A percentile compares a stretch with the other conserved stretches of the same genome.
Evolutionary conservation across 1,140 invertebrate species (phyloP).

Genomic region (Atta colombica): DNA sequence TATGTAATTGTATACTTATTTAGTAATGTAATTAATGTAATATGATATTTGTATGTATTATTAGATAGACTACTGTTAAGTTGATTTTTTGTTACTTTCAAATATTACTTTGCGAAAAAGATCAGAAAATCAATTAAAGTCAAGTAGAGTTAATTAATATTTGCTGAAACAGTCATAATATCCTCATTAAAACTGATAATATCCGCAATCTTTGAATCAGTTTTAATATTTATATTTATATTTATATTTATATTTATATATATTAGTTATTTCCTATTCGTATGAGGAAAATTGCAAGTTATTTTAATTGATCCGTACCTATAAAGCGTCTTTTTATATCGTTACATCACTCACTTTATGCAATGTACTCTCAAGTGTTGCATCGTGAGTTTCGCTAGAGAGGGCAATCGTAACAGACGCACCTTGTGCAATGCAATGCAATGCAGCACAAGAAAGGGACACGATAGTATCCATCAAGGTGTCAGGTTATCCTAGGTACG

Average conservation of each 20-base stretch:
- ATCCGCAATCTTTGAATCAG: neutral
- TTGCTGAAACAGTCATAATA: neutral
- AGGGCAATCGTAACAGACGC: constrained; percentile 64
- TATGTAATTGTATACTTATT: neutral
- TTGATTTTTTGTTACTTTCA: neutral
- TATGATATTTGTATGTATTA: neutral
- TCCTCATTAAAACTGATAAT: neutral
- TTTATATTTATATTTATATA: neutral
- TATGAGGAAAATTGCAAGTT: neutral
- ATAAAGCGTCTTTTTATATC: neutral
- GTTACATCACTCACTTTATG: constrained; percentile 50
- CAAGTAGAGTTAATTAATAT: neutral
- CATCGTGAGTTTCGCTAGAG: constrained; percentile 54
- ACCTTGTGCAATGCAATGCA: constrained; percentile 77
- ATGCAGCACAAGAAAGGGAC: constrained; percentile 72
- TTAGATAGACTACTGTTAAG: neutral
- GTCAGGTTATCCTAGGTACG: constrained; percentile 68
- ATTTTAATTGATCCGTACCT: constrained; percentile 23
- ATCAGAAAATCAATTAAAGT: neutral
- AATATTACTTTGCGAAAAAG: neutral
- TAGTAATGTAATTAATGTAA: neutral
- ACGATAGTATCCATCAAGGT: constrained; percentile 79
- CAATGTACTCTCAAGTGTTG: constrained; percentile 38
- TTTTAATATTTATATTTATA: constrained; percentile 20
- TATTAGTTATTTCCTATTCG: neutral